A percentile compares a stretch with the other conserved stretches of the same genome.
Conservation (phyloP, 2,888 invertebrate genomes). For the Napeogenes inachia region DNA sequence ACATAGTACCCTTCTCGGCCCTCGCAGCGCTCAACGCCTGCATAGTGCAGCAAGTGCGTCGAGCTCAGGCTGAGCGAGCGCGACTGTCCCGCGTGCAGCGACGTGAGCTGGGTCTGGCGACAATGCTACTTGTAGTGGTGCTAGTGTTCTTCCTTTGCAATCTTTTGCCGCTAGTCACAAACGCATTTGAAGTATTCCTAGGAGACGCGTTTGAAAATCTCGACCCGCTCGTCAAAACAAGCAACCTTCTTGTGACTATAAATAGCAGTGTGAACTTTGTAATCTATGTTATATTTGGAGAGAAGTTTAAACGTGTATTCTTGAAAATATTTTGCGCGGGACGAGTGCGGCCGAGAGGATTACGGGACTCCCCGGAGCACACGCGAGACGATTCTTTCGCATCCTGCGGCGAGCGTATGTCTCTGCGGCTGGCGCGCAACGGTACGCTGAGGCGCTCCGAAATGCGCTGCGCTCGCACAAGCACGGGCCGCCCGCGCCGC, state of each 20-base stretch:
- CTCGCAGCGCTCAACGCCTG: slow-evolving; percentile 93
- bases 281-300: slow-evolving; percentile 98
- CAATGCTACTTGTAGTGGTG: slow-evolving; percentile 96
- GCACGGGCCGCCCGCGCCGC: slow-evolving; percentile 26
- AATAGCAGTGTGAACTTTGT: slow-evolving; percentile 99
- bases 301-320: slow-evolving; percentile 95
- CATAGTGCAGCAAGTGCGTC: slow-evolving; percentile 92
- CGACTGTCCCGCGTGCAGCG: slow-evolving; percentile 92
- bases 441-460: slow-evolving; percentile 60
- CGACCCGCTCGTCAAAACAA: slow-evolving; percentile 85
- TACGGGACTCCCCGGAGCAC: slow-evolving; percentile 80
- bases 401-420: slow-evolving; percentile 86
- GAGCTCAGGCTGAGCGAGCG: slow-evolving; percentile 93
- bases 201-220: slow-evolving; percentile 61
- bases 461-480: slow-evolving; percentile 36
- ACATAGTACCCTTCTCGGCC: slow-evolving; percentile 92
- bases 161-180: slow-evolving; percentile 89
- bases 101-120: slow-evolving; percentile 94
- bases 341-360: slow-evolving; percentile 64
- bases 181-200: slow-evolving; percentile 88
- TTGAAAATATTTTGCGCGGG: slow-evolving; percentile 86
- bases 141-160: slow-evolving; percentile 96
- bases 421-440: slow-evolving; percentile 77
- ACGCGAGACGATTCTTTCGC: slow-evolving; percentile 90
- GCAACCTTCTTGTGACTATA: slow-evolving; percentile 95